Conservation (phyloP, 2,888 invertebrate genomes). For the Pachymerium ferrugineum region DNA sequence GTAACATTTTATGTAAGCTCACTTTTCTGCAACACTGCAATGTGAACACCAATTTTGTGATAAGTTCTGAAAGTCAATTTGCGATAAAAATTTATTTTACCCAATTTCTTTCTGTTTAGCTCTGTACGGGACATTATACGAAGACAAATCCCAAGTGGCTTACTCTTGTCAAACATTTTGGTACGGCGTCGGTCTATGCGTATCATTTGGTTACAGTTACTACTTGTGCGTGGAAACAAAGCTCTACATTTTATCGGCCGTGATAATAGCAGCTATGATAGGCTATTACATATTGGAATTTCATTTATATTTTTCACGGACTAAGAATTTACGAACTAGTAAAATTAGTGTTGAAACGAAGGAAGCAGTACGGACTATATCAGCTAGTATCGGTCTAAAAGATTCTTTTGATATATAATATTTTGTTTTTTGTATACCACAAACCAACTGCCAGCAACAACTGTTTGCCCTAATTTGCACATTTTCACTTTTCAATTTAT, state of each 20-base stretch:
- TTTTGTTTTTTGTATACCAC: background rate
- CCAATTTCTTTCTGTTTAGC: background rate
- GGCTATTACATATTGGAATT: constrained; percentile 1
- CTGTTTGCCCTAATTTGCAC: background rate
- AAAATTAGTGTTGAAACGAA: background rate
- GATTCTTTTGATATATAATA: background rate
- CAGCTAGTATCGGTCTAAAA: background rate
- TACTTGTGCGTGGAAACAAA: constrained; percentile 15
- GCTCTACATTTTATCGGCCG: background rate
- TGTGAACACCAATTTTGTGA: no score
- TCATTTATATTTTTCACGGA: background rate
- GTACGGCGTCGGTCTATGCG: constrained; percentile 30
- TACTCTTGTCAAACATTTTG: constrained; percentile 30
- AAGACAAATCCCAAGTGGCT: constrained; percentile 23
- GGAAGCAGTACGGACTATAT: background rate
- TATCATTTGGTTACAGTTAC: constrained; percentile 31
- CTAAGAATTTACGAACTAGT: background rate
- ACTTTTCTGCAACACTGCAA: no score
- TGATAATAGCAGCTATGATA: background rate
- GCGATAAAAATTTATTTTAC: no score
- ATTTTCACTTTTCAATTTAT: background rate
- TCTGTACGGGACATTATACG: constrained; percentile 23
- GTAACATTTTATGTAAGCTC: no score
- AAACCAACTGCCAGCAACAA: background rate
- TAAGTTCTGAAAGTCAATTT: no score